Evolutionary conservation across 1,140 invertebrate genomes (phyloP).

Genomic region (Neodiprion fabricii): DNA sequence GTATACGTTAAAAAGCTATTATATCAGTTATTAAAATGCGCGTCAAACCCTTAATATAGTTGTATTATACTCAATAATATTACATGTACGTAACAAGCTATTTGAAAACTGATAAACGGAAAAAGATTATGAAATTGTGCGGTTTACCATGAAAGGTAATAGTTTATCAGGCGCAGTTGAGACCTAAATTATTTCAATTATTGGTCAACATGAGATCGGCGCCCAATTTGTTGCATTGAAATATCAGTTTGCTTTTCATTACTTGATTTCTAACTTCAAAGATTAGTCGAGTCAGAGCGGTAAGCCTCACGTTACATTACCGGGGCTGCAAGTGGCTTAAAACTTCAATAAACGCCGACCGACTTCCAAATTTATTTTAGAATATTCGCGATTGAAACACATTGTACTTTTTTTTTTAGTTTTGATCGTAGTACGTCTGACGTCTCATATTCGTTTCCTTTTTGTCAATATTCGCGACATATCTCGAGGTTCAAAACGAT

Average conservation of each 20-base stretch:
- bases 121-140: neutral
- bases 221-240: conserved; percentile 36
- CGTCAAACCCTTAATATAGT: neutral
- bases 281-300: no score
- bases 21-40: neutral
- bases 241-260: conserved; percentile 11
- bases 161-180: conserved; percentile 36
- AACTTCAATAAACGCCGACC: no score
- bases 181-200: conserved; percentile 19
- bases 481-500: no score
- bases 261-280: neutral
- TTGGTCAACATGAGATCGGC: conserved; percentile 42
- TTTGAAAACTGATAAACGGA: neutral
- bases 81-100: neutral
- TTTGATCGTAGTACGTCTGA: no score
- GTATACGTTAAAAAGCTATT: neutral
- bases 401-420: no score
- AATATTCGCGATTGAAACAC: no score
- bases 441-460: no score
- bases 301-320: no score
- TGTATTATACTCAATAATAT: neutral
- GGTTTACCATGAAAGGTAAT: neutral
- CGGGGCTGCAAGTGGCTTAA: no score
- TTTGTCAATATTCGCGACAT: no score
- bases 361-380: no score